Evolutionary conservation across 2,113 vertebrate species (phyloP).

Genomic region (Rhizomys pruinosus): DNA sequence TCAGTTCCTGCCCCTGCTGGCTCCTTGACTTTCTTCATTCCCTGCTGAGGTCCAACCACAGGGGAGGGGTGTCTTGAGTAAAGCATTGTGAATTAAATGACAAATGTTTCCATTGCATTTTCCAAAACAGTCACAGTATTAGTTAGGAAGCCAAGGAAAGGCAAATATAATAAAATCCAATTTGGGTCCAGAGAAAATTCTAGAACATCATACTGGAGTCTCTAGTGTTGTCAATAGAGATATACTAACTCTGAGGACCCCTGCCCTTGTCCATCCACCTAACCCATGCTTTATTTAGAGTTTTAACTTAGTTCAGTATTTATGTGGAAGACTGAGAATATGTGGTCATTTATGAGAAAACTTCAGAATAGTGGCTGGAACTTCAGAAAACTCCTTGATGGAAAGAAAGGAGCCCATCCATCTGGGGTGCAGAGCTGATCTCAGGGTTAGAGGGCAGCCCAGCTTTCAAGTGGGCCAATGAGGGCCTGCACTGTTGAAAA

Average conservation of each 20-base stretch:
- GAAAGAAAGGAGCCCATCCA: background rate
- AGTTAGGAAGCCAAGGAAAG: background rate
- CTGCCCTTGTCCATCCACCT: accelerated
- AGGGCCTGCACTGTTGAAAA: background rate
- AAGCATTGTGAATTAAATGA: background rate
- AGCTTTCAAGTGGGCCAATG: accelerated
- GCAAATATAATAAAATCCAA: background rate
- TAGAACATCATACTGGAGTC: accelerated
- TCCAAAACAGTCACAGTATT: background rate
- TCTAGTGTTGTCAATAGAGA: accelerated
- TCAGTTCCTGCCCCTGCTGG: too few relatives aligned
- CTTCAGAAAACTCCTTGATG: background rate
- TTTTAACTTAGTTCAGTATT: accelerated
- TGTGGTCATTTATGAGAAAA: background rate
- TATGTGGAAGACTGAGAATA: background rate
- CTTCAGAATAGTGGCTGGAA: background rate
- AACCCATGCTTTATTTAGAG: accelerated
- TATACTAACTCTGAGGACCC: accelerated
- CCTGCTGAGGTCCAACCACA: too few relatives aligned
- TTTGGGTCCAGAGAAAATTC: background rate
- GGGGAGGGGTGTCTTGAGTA: too few relatives aligned
- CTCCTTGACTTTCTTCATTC: background rate
- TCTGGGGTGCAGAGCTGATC: accelerated
- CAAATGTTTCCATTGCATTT: background rate
- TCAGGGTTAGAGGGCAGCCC: background rate